Evolutionary conservation across 2,797 vertebrate species (phyloP).

Genomic region (Sebastes hubbsi): DNA sequence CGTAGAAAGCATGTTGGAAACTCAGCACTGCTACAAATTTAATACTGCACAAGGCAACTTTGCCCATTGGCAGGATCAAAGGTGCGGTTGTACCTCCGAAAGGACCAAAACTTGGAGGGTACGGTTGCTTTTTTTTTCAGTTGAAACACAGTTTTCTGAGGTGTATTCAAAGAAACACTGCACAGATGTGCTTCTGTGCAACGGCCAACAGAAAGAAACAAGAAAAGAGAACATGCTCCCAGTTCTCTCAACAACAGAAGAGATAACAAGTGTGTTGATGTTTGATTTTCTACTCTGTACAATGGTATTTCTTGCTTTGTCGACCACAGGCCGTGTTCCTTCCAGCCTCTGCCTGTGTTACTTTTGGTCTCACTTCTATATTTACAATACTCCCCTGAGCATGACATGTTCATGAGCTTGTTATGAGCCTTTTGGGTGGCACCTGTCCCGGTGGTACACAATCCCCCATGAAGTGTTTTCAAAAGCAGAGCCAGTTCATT

Average conservation of each 20-base stretch:
- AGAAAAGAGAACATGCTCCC: not conserved
- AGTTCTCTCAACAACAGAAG: not conserved
- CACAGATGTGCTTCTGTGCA: not conserved
- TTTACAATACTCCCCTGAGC: not conserved
- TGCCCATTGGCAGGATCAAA: constrained; percentile 10
- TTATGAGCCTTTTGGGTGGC: constrained; percentile 7
- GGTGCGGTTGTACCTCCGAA: not conserved
- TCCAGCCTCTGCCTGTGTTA: not conserved
- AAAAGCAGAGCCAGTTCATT: constrained; percentile 17
- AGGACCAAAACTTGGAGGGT: not conserved
- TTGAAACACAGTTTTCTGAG: not conserved
- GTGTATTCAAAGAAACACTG: not conserved
- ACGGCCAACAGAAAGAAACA: not conserved
- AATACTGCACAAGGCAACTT: constrained; percentile 24
- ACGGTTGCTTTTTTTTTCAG: not conserved
- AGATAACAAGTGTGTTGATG: not conserved
- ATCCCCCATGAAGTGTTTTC: constrained; percentile 7
- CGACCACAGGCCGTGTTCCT: not conserved
- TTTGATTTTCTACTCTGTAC: not conserved
- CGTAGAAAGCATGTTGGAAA: constrained; percentile 18
- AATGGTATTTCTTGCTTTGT: constrained; percentile 1
- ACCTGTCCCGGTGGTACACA: constrained; percentile 12
- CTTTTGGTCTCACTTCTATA: not conserved
- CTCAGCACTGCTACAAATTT: constrained; percentile 28
- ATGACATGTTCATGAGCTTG: constrained; percentile 28